These are phyloP conservation scores for Seladonia tumulorum DNA, from an alignment of 2,888 invertebrate genomes.

Conservation along the genomic window DNA sequence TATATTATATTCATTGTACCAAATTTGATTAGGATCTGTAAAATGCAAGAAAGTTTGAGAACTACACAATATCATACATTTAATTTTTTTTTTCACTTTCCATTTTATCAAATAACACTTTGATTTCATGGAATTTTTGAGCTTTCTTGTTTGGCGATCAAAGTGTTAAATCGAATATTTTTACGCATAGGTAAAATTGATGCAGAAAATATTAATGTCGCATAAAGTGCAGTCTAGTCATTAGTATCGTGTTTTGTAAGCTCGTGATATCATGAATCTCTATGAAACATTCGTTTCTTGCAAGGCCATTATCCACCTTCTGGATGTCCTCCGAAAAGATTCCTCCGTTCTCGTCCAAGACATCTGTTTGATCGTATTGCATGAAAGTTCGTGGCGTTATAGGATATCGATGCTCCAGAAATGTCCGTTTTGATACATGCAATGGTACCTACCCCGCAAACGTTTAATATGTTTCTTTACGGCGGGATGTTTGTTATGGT, in stretches of 20 bases:
- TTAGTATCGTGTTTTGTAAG: not conserved
- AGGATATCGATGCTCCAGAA: constrained; percentile 8
- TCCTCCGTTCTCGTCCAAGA: constrained; percentile 2
- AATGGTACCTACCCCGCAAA: not conserved
- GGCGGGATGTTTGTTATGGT: not conserved
- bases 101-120: too few species aligned
- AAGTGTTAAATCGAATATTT: too few species aligned
- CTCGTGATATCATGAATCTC: constrained; percentile 31
- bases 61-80: too few species aligned
- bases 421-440: constrained; percentile 1
- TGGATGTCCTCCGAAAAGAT: not conserved
- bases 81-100: too few species aligned
- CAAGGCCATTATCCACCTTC: constrained; percentile 16
- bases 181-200: too few species aligned
- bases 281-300: constrained; percentile 19
- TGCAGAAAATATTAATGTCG: not conserved
- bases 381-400: not conserved
- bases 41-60: too few species aligned
- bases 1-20: too few species aligned
- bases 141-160: too few species aligned
- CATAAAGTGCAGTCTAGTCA: not conserved
- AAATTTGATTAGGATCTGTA: too few species aligned
- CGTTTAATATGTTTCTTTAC: not conserved
- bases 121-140: too few species aligned
- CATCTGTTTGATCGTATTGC: not conserved